These are phyloP conservation scores for Cryptotermes secundus DNA, from an alignment of 1,140 invertebrate genomes.

Conservation along the genomic window DNA sequence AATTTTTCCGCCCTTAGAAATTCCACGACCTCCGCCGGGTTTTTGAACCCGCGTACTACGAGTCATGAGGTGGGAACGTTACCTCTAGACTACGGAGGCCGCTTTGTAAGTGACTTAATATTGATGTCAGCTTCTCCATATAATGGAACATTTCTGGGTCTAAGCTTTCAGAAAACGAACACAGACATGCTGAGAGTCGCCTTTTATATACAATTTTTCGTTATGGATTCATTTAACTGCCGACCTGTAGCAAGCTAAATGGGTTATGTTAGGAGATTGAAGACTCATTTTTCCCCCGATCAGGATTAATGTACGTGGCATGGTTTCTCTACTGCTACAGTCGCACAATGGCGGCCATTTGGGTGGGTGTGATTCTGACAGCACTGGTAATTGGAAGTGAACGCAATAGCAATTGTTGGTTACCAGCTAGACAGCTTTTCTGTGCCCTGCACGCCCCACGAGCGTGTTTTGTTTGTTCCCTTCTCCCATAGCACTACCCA, in stretches of 20 bases:
- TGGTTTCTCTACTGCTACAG: background rate
- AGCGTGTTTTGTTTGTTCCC: background rate
- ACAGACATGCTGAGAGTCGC: too few relatives aligned
- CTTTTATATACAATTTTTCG: too few relatives aligned
- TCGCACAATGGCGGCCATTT: background rate
- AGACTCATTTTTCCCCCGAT: background rate
- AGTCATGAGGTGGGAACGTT: too few relatives aligned
- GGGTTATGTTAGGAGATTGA: background rate
- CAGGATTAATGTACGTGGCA: background rate
- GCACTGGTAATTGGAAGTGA: constrained; percentile 11
- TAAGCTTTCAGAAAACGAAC: too few relatives aligned
- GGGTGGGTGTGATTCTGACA: constrained; percentile 9
- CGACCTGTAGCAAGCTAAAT: background rate
- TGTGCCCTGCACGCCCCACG: background rate
- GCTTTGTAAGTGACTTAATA: too few relatives aligned
- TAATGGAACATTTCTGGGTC: too few relatives aligned
- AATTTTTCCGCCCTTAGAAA: too few relatives aligned
- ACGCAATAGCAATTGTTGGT: constrained; percentile 15
- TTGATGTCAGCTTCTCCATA: too few relatives aligned
- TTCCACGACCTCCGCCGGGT: too few relatives aligned
- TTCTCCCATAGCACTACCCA: background rate
- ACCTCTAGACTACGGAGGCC: too few relatives aligned
- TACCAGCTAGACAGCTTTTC: background rate
- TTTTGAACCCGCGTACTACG: too few relatives aligned
- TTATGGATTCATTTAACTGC: too few relatives aligned